These are phyloP conservation scores for Drosophila sproati DNA, from an alignment of 1,140 invertebrate species.

Conservation along the genomic window DNA sequence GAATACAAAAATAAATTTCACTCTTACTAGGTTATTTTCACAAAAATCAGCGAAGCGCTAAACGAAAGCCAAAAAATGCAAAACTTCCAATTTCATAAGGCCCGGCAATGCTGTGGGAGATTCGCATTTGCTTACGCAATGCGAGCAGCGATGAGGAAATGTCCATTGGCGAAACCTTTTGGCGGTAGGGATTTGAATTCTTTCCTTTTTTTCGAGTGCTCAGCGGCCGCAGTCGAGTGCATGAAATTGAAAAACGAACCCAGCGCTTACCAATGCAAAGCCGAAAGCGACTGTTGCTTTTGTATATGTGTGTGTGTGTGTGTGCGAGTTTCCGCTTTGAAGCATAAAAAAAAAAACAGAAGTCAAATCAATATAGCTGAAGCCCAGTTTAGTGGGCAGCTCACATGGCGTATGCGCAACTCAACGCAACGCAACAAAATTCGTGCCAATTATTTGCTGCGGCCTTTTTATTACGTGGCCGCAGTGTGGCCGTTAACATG, in stretches of 20 bases:
- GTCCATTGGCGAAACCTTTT: conserved; percentile 17
- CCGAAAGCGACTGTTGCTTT: conserved; percentile 18
- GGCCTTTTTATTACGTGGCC: conserved; percentile 63
- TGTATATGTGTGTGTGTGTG: neutral
- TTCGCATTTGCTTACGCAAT: conserved; percentile 33
- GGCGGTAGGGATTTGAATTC: neutral
- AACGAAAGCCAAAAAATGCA: conserved; percentile 46
- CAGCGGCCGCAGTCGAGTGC: conserved; percentile 52
- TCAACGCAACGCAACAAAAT: conserved; percentile 21
- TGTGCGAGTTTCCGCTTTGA: conserved; percentile 3
- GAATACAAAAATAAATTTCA: neutral
- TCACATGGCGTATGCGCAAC: conserved; percentile 17
- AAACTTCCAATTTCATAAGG: conserved; percentile 36
- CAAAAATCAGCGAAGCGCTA: conserved; percentile 48
- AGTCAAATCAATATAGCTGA: conserved; percentile 9
- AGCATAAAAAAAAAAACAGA: neutral
- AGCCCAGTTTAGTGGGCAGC: conserved; percentile 4
- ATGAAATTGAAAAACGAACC: conserved; percentile 53
- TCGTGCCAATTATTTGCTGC: conserved; percentile 62
- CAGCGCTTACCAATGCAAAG: conserved; percentile 30
- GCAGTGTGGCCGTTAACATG: conserved; percentile 55
- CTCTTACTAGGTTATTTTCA: conserved; percentile 29
- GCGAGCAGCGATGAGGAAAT: conserved; percentile 35
- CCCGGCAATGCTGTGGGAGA: conserved; percentile 16
- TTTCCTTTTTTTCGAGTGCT: conserved; percentile 16